Conservation (phyloP, 2,113 vertebrate genomes). For the Eubucco bourcierii region DNA sequence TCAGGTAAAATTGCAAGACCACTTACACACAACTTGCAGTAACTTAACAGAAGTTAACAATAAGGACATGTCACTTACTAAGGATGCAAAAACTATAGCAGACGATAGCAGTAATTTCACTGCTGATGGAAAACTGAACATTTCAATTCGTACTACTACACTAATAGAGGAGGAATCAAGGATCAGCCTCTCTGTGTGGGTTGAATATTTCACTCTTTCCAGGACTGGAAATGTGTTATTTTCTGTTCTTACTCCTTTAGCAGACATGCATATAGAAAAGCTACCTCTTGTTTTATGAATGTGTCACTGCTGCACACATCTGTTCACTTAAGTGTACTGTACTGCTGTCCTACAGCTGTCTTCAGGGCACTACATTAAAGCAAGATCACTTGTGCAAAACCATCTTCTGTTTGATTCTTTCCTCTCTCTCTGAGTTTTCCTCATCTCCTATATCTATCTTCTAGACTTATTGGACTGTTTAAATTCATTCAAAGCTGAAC, state of each 20-base stretch:
- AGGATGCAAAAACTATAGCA: background rate
- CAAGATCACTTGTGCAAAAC: background rate
- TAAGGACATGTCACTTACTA: background rate
- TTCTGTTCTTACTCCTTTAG: conserved; percentile 45
- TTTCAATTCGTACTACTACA: conserved; percentile 26
- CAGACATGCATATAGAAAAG: conserved; percentile 30
- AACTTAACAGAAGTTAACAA: background rate
- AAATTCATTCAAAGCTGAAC: background rate
- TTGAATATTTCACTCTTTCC: background rate
- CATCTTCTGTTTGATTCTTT: background rate
- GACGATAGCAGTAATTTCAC: background rate
- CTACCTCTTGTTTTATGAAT: background rate
- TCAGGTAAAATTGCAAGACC: background rate
- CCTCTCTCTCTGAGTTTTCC: background rate
- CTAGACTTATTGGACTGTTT: background rate
- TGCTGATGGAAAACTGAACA: background rate
- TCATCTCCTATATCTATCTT: background rate
- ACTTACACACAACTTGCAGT: background rate
- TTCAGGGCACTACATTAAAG: background rate
- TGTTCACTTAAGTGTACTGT: conserved; percentile 40
- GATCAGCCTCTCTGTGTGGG: background rate
- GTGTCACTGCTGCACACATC: conserved; percentile 14
- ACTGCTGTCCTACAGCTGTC: background rate
- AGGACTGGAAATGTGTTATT: background rate
- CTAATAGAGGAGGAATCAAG: background rate